phyloP scores from a whole-genome alignment of 2,888 invertebrate species.

The Sycophila texana region DNA sequence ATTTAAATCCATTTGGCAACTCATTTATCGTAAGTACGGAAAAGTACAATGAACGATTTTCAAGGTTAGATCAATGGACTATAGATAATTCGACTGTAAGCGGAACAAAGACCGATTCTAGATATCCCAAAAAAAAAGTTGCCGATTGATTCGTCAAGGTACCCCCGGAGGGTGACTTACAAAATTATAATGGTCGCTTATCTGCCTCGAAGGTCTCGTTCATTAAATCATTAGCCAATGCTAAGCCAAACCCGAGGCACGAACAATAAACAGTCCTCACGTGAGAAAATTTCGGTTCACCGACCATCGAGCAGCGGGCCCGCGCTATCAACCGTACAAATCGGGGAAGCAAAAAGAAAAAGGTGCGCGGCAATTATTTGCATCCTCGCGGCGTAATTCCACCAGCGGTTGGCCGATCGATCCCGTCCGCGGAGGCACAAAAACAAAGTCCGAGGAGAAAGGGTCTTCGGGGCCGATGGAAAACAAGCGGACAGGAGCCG shows the following conservation, averaged over 20 bases:
- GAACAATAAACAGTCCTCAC: too few species aligned
- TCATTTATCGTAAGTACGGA: too few species aligned
- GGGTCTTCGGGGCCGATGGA: slow-evolving; percentile 19
- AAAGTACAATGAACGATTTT: too few species aligned
- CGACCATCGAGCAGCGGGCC: too few species aligned
- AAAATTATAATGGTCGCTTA: slow-evolving; percentile 1
- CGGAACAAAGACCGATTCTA: slow-evolving; percentile 10
- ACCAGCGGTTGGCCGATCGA: background rate
- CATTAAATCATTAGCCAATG: too few species aligned
- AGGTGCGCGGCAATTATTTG: background rate
- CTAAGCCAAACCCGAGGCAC: too few species aligned
- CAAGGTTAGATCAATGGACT: background rate
- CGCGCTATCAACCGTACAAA: background rate
- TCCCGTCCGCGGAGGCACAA: background rate
- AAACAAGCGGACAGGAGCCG: slow-evolving; percentile 29
- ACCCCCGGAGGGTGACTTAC: background rate
- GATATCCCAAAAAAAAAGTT: background rate
- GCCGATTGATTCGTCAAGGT: slow-evolving; percentile 25
- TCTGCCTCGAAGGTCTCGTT: too few species aligned
- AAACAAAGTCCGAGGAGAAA: slow-evolving; percentile 7
- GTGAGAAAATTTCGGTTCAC: too few species aligned
- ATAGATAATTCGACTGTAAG: background rate
- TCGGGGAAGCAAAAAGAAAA: slow-evolving; percentile 3
- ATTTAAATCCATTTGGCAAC: too few species aligned
- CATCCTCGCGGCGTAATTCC: background rate